A percentile compares a stretch with the other conserved stretches of the same genome.
phyloP scores from a whole-genome alignment of 2,888 invertebrate species.

The Netelia virgata region DNA sequence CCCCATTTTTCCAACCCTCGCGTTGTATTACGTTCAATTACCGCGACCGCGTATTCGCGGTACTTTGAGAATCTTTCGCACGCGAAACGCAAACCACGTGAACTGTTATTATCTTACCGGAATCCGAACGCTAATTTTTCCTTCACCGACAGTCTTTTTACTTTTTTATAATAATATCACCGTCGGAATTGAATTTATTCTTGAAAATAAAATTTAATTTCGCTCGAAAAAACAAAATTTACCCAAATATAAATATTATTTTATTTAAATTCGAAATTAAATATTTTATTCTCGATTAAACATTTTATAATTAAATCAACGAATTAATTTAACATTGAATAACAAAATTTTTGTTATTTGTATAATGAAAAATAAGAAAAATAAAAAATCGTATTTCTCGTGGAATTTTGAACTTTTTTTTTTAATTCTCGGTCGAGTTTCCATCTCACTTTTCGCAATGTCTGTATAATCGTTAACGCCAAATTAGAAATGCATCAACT shows the following conservation, averaged over 20 bases:
- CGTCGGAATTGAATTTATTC: no score
- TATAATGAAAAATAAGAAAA: no score
- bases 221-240: no score
- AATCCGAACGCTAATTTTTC: slow-evolving; percentile 22
- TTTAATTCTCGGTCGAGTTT: slow-evolving; percentile 24
- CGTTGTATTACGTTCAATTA: slow-evolving; percentile 58
- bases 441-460: slow-evolving; percentile 18
- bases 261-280: no score
- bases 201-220: no score
- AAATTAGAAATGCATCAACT: slow-evolving; percentile 58
- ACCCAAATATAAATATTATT: no score
- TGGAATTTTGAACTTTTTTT: not conserved
- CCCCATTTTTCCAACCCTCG: slow-evolving; percentile 15
- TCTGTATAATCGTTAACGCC: slow-evolving; percentile 26
- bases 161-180: no score
- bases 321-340: no score
- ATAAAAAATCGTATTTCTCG: no score
- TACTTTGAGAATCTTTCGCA: slow-evolving; percentile 21
- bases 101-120: not conserved
- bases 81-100: slow-evolving; percentile 16
- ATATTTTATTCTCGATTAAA: no score
- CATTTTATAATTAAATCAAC: no score
- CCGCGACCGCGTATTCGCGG: slow-evolving; percentile 22
- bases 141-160: not conserved
- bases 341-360: no score